Evolutionary conservation across 2,797 vertebrate species (phyloP).

Genomic region (Cyprinella venusta): DNA sequence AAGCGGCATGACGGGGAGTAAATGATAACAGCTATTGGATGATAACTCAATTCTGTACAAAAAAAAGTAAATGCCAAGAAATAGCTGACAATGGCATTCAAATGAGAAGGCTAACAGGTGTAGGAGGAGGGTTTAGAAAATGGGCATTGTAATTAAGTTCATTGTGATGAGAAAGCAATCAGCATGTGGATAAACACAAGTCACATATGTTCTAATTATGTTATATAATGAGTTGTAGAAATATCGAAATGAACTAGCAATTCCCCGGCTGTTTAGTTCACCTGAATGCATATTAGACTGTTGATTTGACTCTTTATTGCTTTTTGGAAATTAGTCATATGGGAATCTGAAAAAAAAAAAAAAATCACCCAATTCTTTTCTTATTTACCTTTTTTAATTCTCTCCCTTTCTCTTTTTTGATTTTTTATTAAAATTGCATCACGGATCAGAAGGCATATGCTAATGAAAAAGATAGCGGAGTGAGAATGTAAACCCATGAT

Average conservation of each 20-base stretch:
- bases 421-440: conserved; percentile 78
- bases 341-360: conserved; percentile 12
- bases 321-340: background rate
- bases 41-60: background rate
- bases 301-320: conserved; percentile 16
- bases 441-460: conserved; percentile 67
- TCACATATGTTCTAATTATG: conserved; percentile 27
- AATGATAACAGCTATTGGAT: background rate
- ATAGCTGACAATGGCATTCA: background rate
- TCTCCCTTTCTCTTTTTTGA: conserved; percentile 42
- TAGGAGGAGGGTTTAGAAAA: conserved; percentile 14
- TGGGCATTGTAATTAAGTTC: conserved; percentile 18
- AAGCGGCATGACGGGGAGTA: background rate
- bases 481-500: conserved; percentile 26
- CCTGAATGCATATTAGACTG: conserved; percentile 32
- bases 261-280: background rate
- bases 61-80: background rate
- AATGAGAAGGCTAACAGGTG: background rate
- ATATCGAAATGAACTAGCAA: conserved; percentile 11
- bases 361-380: background rate
- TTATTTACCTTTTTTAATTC: conserved; percentile 12
- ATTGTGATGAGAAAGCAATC: conserved; percentile 37
- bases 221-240: conserved; percentile 29
- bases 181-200: conserved; percentile 1
- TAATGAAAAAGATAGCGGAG: conserved; percentile 40